A percentile compares a stretch with the other conserved stretches of the same genome.
Conservation (phyloP, 2,888 invertebrate genomes). For the Brachypalpus laphriformis region DNA sequence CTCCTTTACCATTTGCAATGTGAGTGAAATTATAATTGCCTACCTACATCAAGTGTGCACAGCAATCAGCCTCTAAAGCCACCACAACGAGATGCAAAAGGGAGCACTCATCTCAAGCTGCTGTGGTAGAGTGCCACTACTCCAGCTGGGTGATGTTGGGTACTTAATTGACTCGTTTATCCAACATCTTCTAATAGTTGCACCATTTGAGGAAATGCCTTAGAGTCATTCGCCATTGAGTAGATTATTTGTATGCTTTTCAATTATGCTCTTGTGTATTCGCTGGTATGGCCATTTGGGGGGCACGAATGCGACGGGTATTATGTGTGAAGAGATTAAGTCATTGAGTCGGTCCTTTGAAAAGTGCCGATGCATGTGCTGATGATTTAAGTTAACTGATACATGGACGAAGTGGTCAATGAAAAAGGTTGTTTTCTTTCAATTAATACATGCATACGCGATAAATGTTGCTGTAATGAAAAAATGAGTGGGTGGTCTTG, state of each 20-base stretch:
- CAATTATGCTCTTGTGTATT: slow-evolving; percentile 43
- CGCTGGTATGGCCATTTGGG: neutral
- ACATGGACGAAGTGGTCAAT: neutral
- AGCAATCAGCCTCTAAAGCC: slow-evolving; percentile 28
- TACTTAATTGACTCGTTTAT: slow-evolving; percentile 65
- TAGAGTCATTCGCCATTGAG: slow-evolving; percentile 37
- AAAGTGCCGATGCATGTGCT: slow-evolving; percentile 12
- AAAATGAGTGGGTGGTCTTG: too few relatives aligned
- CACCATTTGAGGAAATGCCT: slow-evolving; percentile 60
- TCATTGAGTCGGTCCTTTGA: slow-evolving; percentile 31
- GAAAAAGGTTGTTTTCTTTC: neutral
- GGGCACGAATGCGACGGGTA: neutral
- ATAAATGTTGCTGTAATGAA: too few relatives aligned
- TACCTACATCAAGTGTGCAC: slow-evolving; percentile 3
- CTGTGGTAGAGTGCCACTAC: neutral
- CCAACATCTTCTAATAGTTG: slow-evolving; percentile 57
- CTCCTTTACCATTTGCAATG: neutral
- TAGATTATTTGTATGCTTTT: slow-evolving; percentile 61
- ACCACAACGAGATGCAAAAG: neutral
- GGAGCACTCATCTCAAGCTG: slow-evolving; percentile 4
- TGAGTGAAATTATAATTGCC: slow-evolving; percentile 42
- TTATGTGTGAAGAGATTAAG: slow-evolving; percentile 19
- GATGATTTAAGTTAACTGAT: neutral
- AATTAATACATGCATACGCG: too few relatives aligned
- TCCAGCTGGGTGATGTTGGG: slow-evolving; percentile 1